Percentiles rank a stretch among this genome's conserved stretches.
These are phyloP conservation scores for Thamnophis sirtalis DNA, from an alignment of 2,113 vertebrate genomes.

Conservation along the genomic window DNA sequence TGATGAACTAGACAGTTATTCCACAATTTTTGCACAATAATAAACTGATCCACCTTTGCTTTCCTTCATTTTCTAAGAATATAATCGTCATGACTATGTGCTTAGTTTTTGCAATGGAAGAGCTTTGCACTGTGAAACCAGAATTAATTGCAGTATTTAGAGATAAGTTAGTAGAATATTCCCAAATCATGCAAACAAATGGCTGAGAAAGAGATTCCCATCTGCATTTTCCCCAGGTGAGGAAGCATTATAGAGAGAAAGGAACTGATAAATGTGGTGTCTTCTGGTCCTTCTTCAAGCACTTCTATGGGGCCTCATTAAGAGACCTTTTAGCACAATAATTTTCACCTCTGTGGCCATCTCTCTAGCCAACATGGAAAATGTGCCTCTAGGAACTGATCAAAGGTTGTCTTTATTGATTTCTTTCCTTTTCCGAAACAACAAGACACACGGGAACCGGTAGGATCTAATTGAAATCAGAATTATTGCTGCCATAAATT, in stretches of 20 bases:
- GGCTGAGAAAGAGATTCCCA: background rate
- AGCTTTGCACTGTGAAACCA: slow-evolving; percentile 40
- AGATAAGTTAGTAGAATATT: slow-evolving; percentile 57
- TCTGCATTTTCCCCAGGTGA: slow-evolving; percentile 56
- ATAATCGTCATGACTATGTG: background rate
- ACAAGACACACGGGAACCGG: slow-evolving; percentile 59
- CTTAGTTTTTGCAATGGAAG: slow-evolving; percentile 14
- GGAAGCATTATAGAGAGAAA: slow-evolving; percentile 44
- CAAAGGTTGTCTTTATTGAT: slow-evolving; percentile 56
- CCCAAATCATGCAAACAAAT: slow-evolving; percentile 22
- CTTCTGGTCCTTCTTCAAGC: slow-evolving; percentile 61
- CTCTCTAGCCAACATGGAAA: slow-evolving; percentile 64
- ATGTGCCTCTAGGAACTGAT: slow-evolving; percentile 67
- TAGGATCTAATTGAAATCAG: slow-evolving; percentile 67
- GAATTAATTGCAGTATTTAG: slow-evolving; percentile 42
- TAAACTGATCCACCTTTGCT: background rate
- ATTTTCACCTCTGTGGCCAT: slow-evolving; percentile 63
- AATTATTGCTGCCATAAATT: slow-evolving; percentile 62
- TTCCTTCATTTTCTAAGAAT: background rate
- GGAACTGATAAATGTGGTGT: slow-evolving; percentile 62
- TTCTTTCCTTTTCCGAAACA: slow-evolving; percentile 55
- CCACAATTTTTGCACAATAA: background rate
- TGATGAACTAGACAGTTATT: background rate
- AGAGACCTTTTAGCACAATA: slow-evolving; percentile 62
- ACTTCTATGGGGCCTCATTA: slow-evolving; percentile 67